A percentile compares a stretch with the other conserved stretches of the same genome.
phyloP scores from a whole-genome alignment of 2,888 invertebrate genomes.

The Epistrophe grossulariae region DNA sequence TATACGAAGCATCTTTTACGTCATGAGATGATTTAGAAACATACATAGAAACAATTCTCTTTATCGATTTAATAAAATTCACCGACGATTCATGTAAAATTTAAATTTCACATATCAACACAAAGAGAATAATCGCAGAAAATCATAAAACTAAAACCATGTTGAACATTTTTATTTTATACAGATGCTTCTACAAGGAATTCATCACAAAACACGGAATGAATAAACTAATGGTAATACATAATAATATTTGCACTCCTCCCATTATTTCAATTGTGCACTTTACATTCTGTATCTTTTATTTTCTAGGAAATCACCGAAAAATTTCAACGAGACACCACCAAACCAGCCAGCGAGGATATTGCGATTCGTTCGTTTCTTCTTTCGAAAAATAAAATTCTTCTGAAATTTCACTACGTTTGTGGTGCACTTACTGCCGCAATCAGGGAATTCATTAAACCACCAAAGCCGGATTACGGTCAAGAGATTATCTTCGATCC shows the following conservation, averaged over 20 bases:
- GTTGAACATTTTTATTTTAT: conserved; percentile 32
- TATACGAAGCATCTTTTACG: too few species aligned
- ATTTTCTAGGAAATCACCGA: conserved; percentile 86
- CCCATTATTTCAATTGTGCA: background rate
- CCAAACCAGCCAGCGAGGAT: conserved; percentile 85
- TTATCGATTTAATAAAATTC: too few species aligned
- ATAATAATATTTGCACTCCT: background rate
- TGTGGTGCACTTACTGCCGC: conserved; percentile 82
- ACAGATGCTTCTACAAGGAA: conserved; percentile 76
- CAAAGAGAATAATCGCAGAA: too few species aligned
- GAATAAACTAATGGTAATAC: conserved; percentile 29
- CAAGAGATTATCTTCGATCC: conserved; percentile 87
- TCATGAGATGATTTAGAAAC: too few species aligned
- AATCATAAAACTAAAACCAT: too few species aligned
- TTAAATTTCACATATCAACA: too few species aligned
- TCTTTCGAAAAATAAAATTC: conserved; percentile 85
- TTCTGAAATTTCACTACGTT: conserved; percentile 82
- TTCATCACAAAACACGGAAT: conserved; percentile 52
- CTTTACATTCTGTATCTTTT: background rate
- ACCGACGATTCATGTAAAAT: too few species aligned
- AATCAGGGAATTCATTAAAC: conserved; percentile 88
- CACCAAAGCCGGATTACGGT: conserved; percentile 89
- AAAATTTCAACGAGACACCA: conserved; percentile 86
- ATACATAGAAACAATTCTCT: too few species aligned
- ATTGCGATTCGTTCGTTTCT: conserved; percentile 88